Evolutionary conservation across 1,140 invertebrate species (phyloP).

Genomic region (Drosophila fuyamai): DNA sequence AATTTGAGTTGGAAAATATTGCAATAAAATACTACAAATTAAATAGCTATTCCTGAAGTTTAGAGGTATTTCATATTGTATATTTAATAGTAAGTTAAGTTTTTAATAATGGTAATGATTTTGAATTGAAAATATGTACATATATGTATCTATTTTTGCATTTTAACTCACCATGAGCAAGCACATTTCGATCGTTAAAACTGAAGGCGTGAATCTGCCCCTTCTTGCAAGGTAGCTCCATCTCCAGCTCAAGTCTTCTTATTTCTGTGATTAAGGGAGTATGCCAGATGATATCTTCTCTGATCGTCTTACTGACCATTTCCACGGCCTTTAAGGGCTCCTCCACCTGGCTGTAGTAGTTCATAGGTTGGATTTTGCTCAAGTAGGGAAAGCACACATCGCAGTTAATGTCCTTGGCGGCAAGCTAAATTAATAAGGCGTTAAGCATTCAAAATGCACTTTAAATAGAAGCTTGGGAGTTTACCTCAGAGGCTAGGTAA

Average conservation of each 20-base stretch:
- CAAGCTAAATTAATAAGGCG: constrained; percentile 22
- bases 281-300: not conserved
- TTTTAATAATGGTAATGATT: no score
- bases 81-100: no score
- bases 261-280: not conserved
- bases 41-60: not conserved
- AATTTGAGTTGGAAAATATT: not conserved
- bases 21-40: not conserved
- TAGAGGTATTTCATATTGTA: not conserved
- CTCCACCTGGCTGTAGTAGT: constrained; percentile 56
- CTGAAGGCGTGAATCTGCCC: constrained; percentile 27
- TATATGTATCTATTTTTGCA: no score
- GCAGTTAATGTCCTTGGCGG: constrained; percentile 52
- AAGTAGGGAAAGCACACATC: constrained; percentile 44
- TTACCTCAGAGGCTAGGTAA: constrained; percentile 51
- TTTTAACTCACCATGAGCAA: constrained; percentile 40
- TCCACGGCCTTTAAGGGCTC: constrained; percentile 20
- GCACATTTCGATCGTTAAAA: constrained; percentile 26
- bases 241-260: not conserved
- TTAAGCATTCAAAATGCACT: not conserved
- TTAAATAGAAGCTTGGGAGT: not conserved
- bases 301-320: not conserved
- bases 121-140: no score
- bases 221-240: constrained; percentile 20
- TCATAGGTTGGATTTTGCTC: constrained; percentile 7